Percentiles rank a stretch among this genome's conserved stretches.
phyloP scores from a whole-genome alignment of 2,888 invertebrate species.

The Apamea epomidion region DNA sequence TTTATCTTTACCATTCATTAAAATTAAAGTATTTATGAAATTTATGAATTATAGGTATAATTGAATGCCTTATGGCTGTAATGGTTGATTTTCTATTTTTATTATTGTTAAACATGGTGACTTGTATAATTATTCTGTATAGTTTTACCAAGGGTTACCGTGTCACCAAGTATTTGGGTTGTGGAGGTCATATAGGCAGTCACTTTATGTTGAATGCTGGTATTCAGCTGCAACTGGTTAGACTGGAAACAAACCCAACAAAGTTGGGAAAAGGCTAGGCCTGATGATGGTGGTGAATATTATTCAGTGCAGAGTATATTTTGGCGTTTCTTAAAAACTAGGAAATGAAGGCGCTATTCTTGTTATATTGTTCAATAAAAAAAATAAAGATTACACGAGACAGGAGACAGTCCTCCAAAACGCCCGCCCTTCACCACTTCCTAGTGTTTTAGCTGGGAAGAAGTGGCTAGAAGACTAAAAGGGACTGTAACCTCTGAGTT shows the following conservation, averaged over 20 bases:
- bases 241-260: not conserved
- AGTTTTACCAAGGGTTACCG: not conserved
- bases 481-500: too few relatives aligned
- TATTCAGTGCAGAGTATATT: not conserved
- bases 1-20: too few relatives aligned
- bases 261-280: not conserved
- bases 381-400: too few relatives aligned
- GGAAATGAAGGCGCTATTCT: not conserved
- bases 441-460: not conserved
- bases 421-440: too few relatives aligned
- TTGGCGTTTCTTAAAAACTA: not conserved
- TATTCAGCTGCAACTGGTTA: not conserved
- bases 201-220: not conserved
- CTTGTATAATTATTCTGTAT: not conserved
- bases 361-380: too few relatives aligned
- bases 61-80: not conserved
- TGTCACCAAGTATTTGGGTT: not conserved
- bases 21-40: too few relatives aligned
- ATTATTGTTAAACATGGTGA: not conserved
- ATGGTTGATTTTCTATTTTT: not conserved
- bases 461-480: not conserved
- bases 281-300: not conserved
- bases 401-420: too few relatives aligned
- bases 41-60: not conserved
- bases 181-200: not conserved